phyloP scores from a whole-genome alignment of 2,888 invertebrate genomes.

The Diarsia rubi region DNA sequence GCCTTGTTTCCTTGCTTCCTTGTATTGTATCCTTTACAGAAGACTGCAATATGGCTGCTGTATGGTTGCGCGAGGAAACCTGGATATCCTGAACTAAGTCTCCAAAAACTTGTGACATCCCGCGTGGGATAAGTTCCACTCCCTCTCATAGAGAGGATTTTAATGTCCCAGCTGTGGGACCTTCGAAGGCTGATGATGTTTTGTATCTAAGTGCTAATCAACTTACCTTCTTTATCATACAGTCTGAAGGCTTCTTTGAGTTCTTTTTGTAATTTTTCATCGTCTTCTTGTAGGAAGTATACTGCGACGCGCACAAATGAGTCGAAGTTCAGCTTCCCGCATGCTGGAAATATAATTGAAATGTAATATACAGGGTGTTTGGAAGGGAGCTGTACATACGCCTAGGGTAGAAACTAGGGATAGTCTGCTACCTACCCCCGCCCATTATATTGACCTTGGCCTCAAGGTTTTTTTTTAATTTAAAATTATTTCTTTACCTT shows the following conservation, averaged over 20 bases:
- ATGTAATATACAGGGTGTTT: too few species aligned
- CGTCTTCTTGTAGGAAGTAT: conserved; percentile 96
- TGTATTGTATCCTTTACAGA: too few species aligned
- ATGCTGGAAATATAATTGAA: conserved; percentile 89
- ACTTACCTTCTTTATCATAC: conserved; percentile 95
- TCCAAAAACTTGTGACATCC: background rate
- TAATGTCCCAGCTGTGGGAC: background rate
- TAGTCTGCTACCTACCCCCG: too few species aligned
- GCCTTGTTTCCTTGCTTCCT: too few species aligned
- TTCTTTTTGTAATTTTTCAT: conserved; percentile 96
- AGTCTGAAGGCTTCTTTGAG: conserved; percentile 97
- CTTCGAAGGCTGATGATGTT: background rate
- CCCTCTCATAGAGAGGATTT: background rate
- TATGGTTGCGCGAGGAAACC: too few species aligned
- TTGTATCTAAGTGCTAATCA: background rate
- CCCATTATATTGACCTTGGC: too few species aligned
- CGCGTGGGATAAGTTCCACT: background rate
- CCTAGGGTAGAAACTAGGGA: too few species aligned
- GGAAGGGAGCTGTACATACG: too few species aligned
- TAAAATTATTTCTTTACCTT: too few species aligned
- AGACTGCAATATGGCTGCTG: too few species aligned
- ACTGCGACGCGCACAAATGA: conserved; percentile 95
- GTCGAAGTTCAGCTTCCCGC: conserved; percentile 95
- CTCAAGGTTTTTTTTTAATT: too few species aligned
- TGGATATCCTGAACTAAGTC: too few species aligned